Evolutionary conservation across 2,113 vertebrate genomes (phyloP), one percentile per base, ranked within the genome.

Genomic region (Dinomys branickii): DNA sequence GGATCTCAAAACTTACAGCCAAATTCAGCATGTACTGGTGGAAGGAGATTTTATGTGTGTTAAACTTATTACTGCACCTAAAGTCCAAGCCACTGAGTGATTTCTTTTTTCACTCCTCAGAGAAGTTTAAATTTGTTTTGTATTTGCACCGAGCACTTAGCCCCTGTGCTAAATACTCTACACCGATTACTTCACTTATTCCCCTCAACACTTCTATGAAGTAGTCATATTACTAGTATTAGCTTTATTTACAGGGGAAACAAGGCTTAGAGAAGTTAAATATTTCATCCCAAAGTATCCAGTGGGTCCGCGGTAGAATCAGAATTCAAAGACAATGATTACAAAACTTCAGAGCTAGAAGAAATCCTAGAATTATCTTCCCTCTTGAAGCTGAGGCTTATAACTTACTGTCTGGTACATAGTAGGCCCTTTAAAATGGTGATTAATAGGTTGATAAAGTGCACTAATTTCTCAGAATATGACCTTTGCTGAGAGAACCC

Each of bases 401-500:
- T 81, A 59, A 30, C 7, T 81, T 41, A 81, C n/a, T 67, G 28
- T 69, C 78, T 75, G 75, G 38, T 54, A 81, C 90, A 90, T 0
- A 96, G 94, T 63, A 88, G 78, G 82, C 4, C 47, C 47, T 80
- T 30, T 58, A 59, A 84, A 85, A 50, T 0, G 11, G 75, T 92
- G 69, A 95, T 65, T 44, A 83, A 78, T 13, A 69, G 33, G 41
- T 52, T 67, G 80, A 82, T n/a, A 16, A 38, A 80, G 59, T 26
- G 50, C 30, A 58, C 61, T 86, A 35, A 77, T 91, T 91, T 94
- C 67, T 93, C 88, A 81, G 84, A 85, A 56, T 82, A 77, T 61
- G 94, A 78, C 44, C 86, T 94, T 80, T 52, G 91, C 80, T 67
- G 9, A 20, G 41, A 96, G 92, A 90, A 88, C 94, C 69, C 96